These are phyloP conservation scores for Onychomys arenicola DNA, from an alignment of 2,797 vertebrate genomes.

Conservation along the genomic window DNA sequence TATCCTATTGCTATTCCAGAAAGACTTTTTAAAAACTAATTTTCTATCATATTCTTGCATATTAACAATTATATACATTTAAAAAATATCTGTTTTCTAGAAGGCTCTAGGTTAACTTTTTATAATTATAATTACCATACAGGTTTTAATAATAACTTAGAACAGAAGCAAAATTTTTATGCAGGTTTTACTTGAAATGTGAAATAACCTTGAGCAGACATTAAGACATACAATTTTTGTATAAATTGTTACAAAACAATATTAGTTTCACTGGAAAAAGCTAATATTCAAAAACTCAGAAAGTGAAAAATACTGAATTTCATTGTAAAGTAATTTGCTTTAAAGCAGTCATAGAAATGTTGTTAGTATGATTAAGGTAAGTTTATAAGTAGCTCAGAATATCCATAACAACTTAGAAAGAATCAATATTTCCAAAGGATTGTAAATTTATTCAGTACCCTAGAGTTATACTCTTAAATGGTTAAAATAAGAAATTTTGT, in stretches of 20 bases:
- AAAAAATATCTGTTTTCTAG: neutral
- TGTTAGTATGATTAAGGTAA: neutral
- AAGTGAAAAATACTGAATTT: neutral
- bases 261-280: neutral
- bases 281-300: neutral
- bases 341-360: neutral
- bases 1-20: neutral
- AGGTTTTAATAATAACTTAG: neutral
- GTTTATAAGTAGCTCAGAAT: neutral
- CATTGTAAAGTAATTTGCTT: neutral
- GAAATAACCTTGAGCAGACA: neutral
- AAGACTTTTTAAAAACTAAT: neutral
- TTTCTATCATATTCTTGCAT: neutral
- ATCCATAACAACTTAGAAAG: neutral
- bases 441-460: neutral
- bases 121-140: neutral
- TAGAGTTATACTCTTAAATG: neutral
- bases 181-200: neutral
- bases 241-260: neutral
- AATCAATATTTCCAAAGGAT: neutral
- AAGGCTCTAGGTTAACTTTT: neutral
- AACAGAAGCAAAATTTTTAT: neutral
- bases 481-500: neutral
- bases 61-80: neutral
- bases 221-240: neutral